Evolutionary conservation across 2,797 vertebrate genomes (phyloP), one percentile per base, ranked within the genome.

Genomic region (Distichodus sexfasciatus): DNA sequence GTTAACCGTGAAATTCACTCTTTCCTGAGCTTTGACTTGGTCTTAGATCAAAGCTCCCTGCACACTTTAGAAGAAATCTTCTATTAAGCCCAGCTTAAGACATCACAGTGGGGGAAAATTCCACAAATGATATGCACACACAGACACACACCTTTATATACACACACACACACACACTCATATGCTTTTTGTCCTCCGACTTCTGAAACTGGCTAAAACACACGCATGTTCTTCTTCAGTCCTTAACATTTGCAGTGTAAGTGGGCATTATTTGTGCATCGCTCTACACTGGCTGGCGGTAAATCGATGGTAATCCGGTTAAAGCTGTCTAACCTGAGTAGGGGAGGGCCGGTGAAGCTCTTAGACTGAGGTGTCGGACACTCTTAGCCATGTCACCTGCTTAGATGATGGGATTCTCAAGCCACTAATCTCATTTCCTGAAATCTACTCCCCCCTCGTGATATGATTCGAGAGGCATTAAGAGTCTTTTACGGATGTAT

Each of bases 331-430:
- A 91, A 89, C 78, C 79, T 82, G 89, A 90, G 85, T 81, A 71
- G 79, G 83, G 73, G 80, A 85, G 77, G 78, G 84, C 79, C 73
- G 68, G 75, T 68, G 79, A 84, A 86, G 85, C 86, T 85, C 85
- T 84, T 76, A 78, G 81, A 68, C 64, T 76, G 82, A 88, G 87
- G 88, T 88, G 85, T 89, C 87, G 84, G 84, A 82, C 81, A 79
- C 70, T 72, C 72, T 69, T 70, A 72, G 73, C 71, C 68, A 62
- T 62, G 76, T 80, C 74, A 80, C 64, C 69, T 89, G 79, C 75
- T 78, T 72, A 76, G 73, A 76, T 75, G 81, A 90, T 90, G 87
- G 81, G 83, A 88, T 91, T 84, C 75, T 77, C 77, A 67, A 58
- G 47, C 61, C 40, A 60, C 28, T 90, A 91, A 91, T 90, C 83